Conservation (phyloP, 2,113 vertebrate genomes). For the Platysternon megacephalum region DNA sequence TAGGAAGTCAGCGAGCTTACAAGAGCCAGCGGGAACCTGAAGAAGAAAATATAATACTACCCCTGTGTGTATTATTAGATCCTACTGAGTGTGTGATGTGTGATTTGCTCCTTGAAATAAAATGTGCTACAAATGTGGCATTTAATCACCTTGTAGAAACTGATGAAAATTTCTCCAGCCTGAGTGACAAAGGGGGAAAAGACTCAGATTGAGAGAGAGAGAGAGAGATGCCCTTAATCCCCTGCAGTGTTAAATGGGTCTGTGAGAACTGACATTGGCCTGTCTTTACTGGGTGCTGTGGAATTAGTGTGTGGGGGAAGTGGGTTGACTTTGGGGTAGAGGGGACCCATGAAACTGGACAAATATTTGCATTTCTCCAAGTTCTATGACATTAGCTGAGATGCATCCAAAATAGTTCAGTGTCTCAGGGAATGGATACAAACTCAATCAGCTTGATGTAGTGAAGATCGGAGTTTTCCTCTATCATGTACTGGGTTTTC, state of each 20-base stretch:
- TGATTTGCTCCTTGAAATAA: neutral
- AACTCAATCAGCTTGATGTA: neutral
- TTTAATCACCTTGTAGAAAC: neutral
- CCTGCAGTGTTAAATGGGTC: rapidly evolving
- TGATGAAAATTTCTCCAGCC: neutral
- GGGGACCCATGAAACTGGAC: neutral
- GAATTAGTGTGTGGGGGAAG: rapidly evolving
- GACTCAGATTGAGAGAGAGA: neutral
- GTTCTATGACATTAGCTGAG: neutral
- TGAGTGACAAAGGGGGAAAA: rapidly evolving
- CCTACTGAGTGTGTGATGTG: rapidly evolving
- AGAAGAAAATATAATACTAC: neutral
- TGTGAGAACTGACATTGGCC: rapidly evolving
- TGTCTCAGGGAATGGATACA: neutral
- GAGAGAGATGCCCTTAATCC: neutral
- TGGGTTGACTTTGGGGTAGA: neutral
- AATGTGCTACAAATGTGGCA: neutral
- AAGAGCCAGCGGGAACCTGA: neutral
- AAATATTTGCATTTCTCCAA: neutral
- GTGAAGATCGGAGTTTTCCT: neutral
- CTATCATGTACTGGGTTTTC: rapidly evolving
- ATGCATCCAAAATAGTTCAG: rapidly evolving
- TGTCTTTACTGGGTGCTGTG: rapidly evolving
- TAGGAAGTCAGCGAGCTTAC: rapidly evolving
- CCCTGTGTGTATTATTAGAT: rapidly evolving